Conservation (phyloP, 1,140 invertebrate species). For the Bombus balteatus region DNA sequence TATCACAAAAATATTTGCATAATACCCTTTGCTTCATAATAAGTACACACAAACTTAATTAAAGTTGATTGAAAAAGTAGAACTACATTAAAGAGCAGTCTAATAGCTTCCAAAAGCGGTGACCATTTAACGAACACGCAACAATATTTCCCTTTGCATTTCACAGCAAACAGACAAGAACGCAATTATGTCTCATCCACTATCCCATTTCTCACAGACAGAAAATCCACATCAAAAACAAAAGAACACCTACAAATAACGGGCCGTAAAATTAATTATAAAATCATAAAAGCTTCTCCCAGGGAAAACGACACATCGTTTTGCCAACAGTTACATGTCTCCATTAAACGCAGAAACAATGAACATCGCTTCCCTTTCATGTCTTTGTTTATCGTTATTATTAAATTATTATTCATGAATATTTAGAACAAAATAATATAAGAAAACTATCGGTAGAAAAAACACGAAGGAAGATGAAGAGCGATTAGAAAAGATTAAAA, state of each 20-base stretch:
- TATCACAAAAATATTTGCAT: neutral
- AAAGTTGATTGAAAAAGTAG: neutral
- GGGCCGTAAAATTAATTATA: neutral
- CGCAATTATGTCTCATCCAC: neutral
- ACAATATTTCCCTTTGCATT: neutral
- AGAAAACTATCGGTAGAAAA: neutral
- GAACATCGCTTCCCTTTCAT: neutral
- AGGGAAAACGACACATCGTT: neutral
- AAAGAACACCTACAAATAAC: constrained; percentile 4
- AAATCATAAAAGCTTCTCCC: neutral
- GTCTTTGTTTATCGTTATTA: too few species aligned
- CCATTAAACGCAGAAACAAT: neutral
- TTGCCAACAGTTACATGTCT: neutral
- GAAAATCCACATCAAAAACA: neutral
- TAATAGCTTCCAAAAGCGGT: neutral
- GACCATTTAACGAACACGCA: too few species aligned
- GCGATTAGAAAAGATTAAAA: neutral
- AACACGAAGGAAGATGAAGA: neutral
- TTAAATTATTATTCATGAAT: too few species aligned
- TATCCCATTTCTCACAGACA: too few species aligned
- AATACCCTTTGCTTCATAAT: too few species aligned
- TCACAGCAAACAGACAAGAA: neutral
- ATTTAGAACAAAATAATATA: neutral
- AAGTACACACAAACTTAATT: neutral
- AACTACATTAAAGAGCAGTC: too few species aligned